A percentile compares a stretch with the other conserved stretches of the same genome.
Evolutionary conservation across 2,888 invertebrate genomes (phyloP).

Genomic region (Zaprionus bogoriensis): DNA sequence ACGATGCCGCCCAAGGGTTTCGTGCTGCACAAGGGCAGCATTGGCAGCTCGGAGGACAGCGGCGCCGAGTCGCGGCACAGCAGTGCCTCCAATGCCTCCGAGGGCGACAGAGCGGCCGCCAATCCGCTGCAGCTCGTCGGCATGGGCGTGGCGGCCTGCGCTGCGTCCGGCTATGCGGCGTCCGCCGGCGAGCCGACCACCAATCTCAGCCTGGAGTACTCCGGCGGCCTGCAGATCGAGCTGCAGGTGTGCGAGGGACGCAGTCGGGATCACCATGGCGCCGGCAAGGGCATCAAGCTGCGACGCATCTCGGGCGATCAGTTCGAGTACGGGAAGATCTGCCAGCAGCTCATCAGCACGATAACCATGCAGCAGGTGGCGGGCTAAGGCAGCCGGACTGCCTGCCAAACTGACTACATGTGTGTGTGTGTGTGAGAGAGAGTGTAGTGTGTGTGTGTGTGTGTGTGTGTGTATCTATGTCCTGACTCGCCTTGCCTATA

Average conservation of each 20-base stretch:
- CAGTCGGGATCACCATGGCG: constrained; percentile 83
- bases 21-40: constrained; percentile 83
- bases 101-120: constrained; percentile 42
- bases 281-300: constrained; percentile 92
- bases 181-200: constrained; percentile 83
- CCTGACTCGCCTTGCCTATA: constrained; percentile 67
- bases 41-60: constrained; percentile 79
- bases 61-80: constrained; percentile 60
- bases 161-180: constrained; percentile 3
- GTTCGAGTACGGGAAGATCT: constrained; percentile 92
- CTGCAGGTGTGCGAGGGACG: constrained; percentile 90
- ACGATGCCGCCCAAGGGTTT: constrained; percentile 89
- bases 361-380: constrained; percentile 87
- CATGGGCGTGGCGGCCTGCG: not conserved
- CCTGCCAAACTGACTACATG: not conserved
- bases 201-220: constrained; percentile 88
- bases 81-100: constrained; percentile 62
- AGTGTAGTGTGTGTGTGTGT: constrained; percentile 6
- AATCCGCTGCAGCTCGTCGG: no score
- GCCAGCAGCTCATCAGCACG: constrained; percentile 93
- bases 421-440: constrained; percentile 1
- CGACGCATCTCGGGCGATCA: constrained; percentile 94
- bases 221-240: constrained; percentile 93
- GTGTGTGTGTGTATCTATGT: constrained; percentile 17
- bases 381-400: constrained; percentile 57